These are phyloP conservation scores for Lophura nycthemera DNA, from an alignment of 2,113 vertebrate species.

Conservation along the genomic window DNA sequence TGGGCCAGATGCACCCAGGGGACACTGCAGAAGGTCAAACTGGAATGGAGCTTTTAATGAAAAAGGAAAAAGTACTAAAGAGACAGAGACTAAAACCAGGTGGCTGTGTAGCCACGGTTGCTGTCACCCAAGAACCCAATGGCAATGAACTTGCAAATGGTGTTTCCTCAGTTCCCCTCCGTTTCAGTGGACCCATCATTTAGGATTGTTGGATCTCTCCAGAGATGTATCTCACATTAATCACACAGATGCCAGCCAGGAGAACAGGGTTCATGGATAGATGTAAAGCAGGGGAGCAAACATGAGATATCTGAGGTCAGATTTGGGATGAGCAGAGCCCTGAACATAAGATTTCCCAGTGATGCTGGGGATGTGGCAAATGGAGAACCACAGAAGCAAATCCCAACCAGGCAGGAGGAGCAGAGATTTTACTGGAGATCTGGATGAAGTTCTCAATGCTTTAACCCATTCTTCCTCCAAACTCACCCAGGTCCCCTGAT, in stretches of 20 bases:
- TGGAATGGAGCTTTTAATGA: neutral
- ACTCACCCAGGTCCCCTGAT: neutral
- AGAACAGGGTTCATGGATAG: neutral
- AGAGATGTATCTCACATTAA: neutral
- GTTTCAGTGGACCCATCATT: neutral
- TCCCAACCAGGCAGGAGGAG: neutral
- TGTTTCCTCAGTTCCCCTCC: neutral
- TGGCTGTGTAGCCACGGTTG: rapidly evolving
- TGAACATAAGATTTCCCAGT: neutral
- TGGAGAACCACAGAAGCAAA: neutral
- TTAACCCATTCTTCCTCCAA: neutral
- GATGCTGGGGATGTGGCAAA: neutral
- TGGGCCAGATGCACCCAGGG: neutral
- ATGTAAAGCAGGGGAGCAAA: neutral
- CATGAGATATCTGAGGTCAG: neutral
- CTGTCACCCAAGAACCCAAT: neutral
- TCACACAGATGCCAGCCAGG: rapidly evolving
- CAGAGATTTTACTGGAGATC: neutral
- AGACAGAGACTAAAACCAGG: neutral
- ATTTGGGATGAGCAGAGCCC: neutral
- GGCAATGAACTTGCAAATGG: neutral
- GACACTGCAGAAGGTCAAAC: neutral
- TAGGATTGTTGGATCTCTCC: neutral
- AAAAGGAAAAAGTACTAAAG: neutral
- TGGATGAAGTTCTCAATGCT: neutral